Percentiles rank a stretch among this genome's conserved stretches.
Conservation (phyloP, 2,888 invertebrate genomes). For the Lottia scabra region DNA sequence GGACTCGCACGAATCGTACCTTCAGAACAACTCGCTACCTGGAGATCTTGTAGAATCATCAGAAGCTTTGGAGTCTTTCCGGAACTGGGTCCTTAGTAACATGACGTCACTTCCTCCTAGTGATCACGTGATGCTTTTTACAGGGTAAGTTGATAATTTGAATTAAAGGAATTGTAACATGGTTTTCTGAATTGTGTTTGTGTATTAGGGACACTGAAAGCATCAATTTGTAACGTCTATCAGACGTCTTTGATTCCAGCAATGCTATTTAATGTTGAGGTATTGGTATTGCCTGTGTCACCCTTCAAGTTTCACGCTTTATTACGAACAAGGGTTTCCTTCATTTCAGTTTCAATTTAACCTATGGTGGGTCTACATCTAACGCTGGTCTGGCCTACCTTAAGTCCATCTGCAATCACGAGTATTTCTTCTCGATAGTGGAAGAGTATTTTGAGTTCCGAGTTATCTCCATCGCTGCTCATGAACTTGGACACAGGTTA, state of each 20-base stretch:
- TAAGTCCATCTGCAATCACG: slow-evolving; percentile 33
- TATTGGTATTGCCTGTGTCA: too few species aligned
- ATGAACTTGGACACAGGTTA: slow-evolving; percentile 42
- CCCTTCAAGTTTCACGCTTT: too few species aligned
- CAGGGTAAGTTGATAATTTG: slow-evolving; percentile 36
- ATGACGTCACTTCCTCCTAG: slow-evolving; percentile 28
- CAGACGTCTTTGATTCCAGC: too few species aligned
- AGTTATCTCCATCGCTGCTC: slow-evolving; percentile 36
- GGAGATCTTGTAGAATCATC: slow-evolving; percentile 35
- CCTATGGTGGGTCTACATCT: slow-evolving; percentile 36
- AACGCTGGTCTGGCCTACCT: slow-evolving; percentile 40
- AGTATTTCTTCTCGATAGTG: slow-evolving; percentile 38
- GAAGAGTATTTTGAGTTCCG: slow-evolving; percentile 41
- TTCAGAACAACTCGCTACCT: slow-evolving; percentile 12
- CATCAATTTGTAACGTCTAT: too few species aligned
- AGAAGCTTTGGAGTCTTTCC: slow-evolving; percentile 33
- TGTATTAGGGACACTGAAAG: too few species aligned
- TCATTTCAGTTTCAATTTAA: slow-evolving; percentile 32
- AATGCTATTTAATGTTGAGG: too few species aligned
- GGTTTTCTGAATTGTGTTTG: too few species aligned
- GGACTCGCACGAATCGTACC: slow-evolving; percentile 25
- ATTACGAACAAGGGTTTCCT: background rate
- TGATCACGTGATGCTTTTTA: slow-evolving; percentile 41
- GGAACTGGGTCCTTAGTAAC: slow-evolving; percentile 28
- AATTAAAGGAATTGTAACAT: too few species aligned